These are phyloP conservation scores for Ornithoptera alexandrae DNA, from an alignment of 2,888 invertebrate species.

Conservation along the genomic window DNA sequence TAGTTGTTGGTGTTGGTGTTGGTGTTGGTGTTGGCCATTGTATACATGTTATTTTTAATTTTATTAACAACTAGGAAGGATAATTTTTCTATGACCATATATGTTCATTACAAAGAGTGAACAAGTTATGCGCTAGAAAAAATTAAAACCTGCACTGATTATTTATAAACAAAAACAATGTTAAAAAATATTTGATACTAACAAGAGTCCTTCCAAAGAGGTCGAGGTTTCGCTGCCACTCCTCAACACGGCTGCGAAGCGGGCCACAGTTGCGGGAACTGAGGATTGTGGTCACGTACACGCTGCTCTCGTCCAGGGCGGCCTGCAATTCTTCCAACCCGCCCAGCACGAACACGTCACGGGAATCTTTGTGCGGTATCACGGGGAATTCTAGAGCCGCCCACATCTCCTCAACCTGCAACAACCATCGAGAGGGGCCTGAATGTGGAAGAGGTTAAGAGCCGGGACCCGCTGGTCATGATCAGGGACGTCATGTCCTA, in stretches of 20 bases:
- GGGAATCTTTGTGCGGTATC: conserved; percentile 87
- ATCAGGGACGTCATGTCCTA: too few relatives aligned
- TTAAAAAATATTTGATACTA: background rate
- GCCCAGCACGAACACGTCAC: conserved; percentile 91
- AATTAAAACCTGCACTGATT: too few relatives aligned
- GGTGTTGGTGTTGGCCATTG: too few relatives aligned
- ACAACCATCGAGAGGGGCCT: background rate
- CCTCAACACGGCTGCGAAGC: conserved; percentile 89
- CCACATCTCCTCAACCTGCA: conserved; percentile 90
- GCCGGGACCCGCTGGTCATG: too few relatives aligned
- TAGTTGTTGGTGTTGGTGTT: too few relatives aligned
- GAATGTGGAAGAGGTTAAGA: too few relatives aligned
- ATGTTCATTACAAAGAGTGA: too few relatives aligned
- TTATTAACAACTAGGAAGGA: too few relatives aligned
- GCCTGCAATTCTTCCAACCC: conserved; percentile 91
- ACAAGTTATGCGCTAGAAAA: too few relatives aligned
- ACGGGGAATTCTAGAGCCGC: conserved; percentile 88
- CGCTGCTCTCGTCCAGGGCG: conserved; percentile 90
- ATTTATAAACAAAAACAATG: too few relatives aligned
- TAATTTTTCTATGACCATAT: too few relatives aligned
- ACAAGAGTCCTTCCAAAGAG: conserved; percentile 91
- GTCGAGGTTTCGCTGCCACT: conserved; percentile 88
- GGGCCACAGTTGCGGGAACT: conserved; percentile 93
- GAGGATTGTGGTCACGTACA: conserved; percentile 91
- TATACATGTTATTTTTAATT: too few relatives aligned